Conservation (phyloP, 2,888 invertebrate genomes). For the Apodemia duryi region DNA sequence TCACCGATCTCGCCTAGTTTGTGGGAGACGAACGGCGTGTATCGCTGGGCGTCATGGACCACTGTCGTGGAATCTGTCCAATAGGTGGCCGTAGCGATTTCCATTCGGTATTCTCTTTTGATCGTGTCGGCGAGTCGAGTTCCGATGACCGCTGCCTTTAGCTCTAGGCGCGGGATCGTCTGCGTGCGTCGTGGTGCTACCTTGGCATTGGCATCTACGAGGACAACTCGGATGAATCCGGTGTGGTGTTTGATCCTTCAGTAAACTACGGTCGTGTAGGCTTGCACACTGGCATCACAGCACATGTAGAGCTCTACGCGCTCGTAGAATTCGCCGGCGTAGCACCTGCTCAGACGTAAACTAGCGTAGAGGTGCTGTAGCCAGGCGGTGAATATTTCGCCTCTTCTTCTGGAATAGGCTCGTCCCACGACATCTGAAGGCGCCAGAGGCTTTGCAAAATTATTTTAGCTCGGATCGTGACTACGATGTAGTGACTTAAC, state of each 20-base stretch:
- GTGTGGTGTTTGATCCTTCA: conserved; percentile 24
- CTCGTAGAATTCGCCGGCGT: background rate
- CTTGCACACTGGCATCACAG: background rate
- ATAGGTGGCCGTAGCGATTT: background rate
- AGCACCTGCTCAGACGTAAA: background rate
- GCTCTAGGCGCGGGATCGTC: conserved; percentile 27
- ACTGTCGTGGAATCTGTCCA: background rate
- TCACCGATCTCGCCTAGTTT: background rate
- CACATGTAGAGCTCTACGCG: background rate
- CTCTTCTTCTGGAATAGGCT: conserved; percentile 15
- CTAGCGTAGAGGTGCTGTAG: background rate
- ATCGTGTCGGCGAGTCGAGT: conserved; percentile 16
- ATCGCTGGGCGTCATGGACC: background rate
- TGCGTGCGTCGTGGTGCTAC: conserved; percentile 22
- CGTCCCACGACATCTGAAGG: conserved; percentile 23
- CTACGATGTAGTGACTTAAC: conserved; percentile 16
- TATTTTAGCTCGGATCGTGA: conserved; percentile 15
- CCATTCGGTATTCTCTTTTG: background rate
- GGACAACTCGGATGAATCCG: conserved; percentile 28
- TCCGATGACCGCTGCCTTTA: conserved; percentile 24
- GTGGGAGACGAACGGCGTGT: background rate
- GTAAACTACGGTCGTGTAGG: conserved; percentile 26
- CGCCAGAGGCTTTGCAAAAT: conserved; percentile 16
- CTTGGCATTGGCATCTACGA: conserved; percentile 23
- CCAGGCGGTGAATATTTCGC: background rate